phyloP scores from a whole-genome alignment of 2,797 vertebrate genomes.

The Varecia variegata region DNA sequence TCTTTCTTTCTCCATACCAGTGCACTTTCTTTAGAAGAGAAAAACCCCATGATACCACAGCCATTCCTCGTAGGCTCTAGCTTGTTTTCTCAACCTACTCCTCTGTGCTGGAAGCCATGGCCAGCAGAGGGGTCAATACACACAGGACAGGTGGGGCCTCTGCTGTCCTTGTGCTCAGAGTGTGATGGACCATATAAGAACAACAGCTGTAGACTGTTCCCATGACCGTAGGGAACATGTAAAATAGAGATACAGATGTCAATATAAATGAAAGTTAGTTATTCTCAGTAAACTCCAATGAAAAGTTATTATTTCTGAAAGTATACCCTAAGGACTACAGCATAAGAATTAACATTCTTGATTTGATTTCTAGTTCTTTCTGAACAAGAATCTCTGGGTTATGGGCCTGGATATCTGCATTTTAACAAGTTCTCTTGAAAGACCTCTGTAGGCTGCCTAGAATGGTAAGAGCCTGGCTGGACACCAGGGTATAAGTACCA shows the following conservation, averaged over 20 bases:
- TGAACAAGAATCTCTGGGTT: neutral
- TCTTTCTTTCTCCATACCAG: neutral
- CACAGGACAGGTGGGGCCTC: neutral
- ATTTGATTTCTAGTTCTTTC: neutral
- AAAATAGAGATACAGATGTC: neutral
- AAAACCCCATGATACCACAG: neutral
- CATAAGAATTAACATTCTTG: neutral
- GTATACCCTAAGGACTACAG: neutral
- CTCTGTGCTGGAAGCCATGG: neutral
- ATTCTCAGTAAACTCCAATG: neutral
- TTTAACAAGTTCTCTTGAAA: neutral
- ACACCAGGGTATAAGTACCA: neutral
- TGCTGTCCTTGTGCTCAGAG: neutral
- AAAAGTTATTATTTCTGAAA: neutral
- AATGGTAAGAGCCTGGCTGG: neutral
- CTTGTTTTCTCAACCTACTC: neutral
- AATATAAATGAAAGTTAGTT: neutral
- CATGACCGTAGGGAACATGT: neutral
- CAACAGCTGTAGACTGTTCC: neutral
- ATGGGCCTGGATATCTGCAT: neutral
- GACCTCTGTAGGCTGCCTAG: neutral
- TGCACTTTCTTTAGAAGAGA: neutral
- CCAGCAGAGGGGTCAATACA: neutral
- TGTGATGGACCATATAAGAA: neutral
- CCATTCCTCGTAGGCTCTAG: neutral